Base-by-base conservation (phyloP, 2,113 vertebrate species). In the Ctenomys sociabilis region DNA sequence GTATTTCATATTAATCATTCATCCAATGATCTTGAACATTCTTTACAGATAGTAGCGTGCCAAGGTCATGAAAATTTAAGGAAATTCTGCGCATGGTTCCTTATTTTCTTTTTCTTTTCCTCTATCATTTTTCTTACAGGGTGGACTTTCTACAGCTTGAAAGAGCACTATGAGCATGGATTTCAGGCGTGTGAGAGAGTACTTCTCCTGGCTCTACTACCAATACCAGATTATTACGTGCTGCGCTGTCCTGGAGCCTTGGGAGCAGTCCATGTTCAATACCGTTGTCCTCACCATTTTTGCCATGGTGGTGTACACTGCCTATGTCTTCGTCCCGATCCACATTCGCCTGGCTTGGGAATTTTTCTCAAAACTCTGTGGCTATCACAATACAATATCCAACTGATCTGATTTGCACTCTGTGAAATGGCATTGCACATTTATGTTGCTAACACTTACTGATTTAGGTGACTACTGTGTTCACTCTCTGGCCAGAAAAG, bases 201-300 rank as follows among this genome's bases (percentile, higher is more conserved):
- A 99, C 94, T 90, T 99, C 78, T 98, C 98, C 90, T 99, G 99
- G 99, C 98, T 99, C 26, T 99, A 99, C 98, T 99, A 99, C 97
- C 99, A 99, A 98, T 99, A 99, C 98, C 99, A 99, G n/a, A 99
- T 99, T 95, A 98, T 99, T 96, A 99, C 99, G 0, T 99, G 99
- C 97, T 99, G 99, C 98, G 99, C 99, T 0, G 99, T 99, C 95
- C 97, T 99, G 98, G 99, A 99, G 97, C 99, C 99, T 7, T 99
- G 99, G 99, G 99, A 99, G 95, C 98, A 98, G 96, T 99, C 99
- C 88, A 99, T 99, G 98, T 99, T 99, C 98, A 99, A 99, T 97
- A 99, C 99, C 24, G 97, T 99, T 93, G 98, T 99, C 1, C 98
- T 99, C 83, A 99, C 99, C 35, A 98, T 99, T 87, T 92, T 99